Evolutionary conservation across 2,113 vertebrate genomes (phyloP), one percentile per base, ranked within the genome.

Genomic region (Oostethus manadensis): DNA sequence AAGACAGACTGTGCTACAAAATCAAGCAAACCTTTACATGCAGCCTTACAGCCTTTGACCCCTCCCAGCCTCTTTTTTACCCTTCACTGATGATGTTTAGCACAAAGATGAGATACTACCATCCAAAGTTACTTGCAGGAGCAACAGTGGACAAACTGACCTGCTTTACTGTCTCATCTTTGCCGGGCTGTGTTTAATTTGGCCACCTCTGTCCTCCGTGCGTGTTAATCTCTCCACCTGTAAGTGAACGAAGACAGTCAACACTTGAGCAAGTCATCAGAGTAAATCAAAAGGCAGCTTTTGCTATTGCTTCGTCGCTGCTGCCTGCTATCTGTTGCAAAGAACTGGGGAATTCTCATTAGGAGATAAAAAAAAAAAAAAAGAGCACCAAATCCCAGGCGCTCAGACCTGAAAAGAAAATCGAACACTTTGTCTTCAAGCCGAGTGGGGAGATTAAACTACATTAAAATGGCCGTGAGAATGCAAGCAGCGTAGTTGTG

Each of bases 81-180:
- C n/a, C n/a, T n/a, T n/a, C n/a, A n/a, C n/a, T n/a, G n/a, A n/a
- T n/a, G n/a, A n/a, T n/a, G n/a, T n/a, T n/a, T n/a, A n/a, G n/a
- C n/a, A n/a, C n/a, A n/a, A 35, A 35, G 33, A 8, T 6, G 4
- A 35, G 33, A 10, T 35, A 33, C 33, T 1, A 33, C 1, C 8
- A 2, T 33, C 5, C 33, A 9, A 9, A 29, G 26, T 6, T 4
- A 4, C 26, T 29, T 29, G 26, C 35, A 38, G 35, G 2, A 40
- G 9, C 38, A 10, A 1, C 9, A 13, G 38, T 42, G 11, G 3
- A 14, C 11, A 20, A 56, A 75, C 84, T 82, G 59, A 88, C 86
- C 75, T 60, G 60, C 46, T 75, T 82, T 82, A 86, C 15, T 62
- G 83, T 75, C 67, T 80, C 76, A 80, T 77, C 65, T 73, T 81